Conservation (phyloP, 53 echinoderm and acorn worm species). For the Echinometra lucunter region DNA sequence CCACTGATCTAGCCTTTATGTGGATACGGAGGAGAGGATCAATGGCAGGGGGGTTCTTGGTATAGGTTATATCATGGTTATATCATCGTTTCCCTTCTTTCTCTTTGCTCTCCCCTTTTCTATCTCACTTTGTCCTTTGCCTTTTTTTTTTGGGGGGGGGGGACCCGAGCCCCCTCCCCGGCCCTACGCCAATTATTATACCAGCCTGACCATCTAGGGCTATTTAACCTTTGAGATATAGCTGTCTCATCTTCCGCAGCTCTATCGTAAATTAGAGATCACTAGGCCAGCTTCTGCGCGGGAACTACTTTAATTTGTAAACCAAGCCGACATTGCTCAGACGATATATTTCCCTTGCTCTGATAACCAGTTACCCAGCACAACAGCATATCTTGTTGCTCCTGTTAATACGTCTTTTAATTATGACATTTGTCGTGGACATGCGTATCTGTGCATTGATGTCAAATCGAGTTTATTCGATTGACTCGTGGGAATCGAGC, state of each 20-base stretch:
- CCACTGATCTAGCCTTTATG: too few relatives aligned
- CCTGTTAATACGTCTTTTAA: not conserved
- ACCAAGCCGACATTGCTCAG: not conserved
- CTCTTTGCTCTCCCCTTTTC: not conserved
- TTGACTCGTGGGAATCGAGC: not conserved
- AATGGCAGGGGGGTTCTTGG: too few relatives aligned
- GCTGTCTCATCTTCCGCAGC: not conserved
- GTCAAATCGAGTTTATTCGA: not conserved
- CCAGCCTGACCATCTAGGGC: not conserved
- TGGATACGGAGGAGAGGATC: not conserved
- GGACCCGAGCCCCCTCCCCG: not conserved
- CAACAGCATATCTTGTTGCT: not conserved
- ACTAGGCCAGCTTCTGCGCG: not conserved
- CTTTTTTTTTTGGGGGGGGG: not conserved
- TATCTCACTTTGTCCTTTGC: not conserved
- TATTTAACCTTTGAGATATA: not conserved
- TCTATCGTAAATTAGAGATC: not conserved
- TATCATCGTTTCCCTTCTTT: too few relatives aligned
- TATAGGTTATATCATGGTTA: not conserved
- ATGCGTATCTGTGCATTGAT: not conserved
- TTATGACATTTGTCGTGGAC: not conserved
- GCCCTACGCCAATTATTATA: not conserved
- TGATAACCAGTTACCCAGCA: not conserved
- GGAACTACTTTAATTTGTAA: conserved; percentile 10
- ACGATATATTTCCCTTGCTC: not conserved